phyloP scores from a whole-genome alignment of 2,113 vertebrate species.

The cattle (Bos taurus) region ARS-UCD2.0 NC_037352.1:40206001-40206500 shows the following conservation, averaged over 20 bases:
- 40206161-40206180: background rate
- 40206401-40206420: background rate
- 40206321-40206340: background rate
- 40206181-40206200: background rate
- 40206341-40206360: background rate
- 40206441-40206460: fast-evolving
- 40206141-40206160: background rate
- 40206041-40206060: no score
- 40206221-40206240: background rate
- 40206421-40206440: background rate
- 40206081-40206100: background rate
- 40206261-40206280: background rate
- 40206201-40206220: background rate
- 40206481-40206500: background rate
- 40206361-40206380: background rate
- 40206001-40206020: no score
- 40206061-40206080: background rate
- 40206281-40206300: background rate
- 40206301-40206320: fast-evolving
- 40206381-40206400: background rate
- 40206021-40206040: background rate
- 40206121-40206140: background rate
- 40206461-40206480: background rate
- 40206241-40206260: background rate
- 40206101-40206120: background rate